Evolutionary conservation across 92 coral and sea anemone species (phyloP).

Genomic region (Porites divaricata): DNA sequence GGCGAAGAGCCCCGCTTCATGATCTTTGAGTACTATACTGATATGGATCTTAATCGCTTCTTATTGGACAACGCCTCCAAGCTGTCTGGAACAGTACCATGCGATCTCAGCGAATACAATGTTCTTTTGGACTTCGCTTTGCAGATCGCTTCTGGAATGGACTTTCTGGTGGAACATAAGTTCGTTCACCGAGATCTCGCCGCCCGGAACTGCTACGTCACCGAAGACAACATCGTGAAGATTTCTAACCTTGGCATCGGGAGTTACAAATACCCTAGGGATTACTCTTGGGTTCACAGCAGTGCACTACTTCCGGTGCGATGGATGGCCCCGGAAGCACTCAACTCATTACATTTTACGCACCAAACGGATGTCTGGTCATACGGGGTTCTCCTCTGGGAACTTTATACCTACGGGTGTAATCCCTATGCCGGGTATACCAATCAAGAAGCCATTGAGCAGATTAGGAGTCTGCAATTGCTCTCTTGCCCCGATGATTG

Average conservation of each 20-base stretch:
- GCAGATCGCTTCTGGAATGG: constrained; percentile 96
- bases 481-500: constrained; percentile 90
- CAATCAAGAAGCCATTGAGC: constrained; percentile 89
- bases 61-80: constrained; percentile 56
- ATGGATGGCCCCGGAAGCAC: constrained; percentile 99
- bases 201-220: constrained; percentile 88
- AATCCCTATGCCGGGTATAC: constrained; percentile 81
- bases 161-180: constrained; percentile 81
- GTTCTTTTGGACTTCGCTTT: constrained; percentile 80
- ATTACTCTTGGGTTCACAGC: constrained; percentile 93
- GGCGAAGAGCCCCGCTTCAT: constrained; percentile 84
- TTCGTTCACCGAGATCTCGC: constrained; percentile 97
- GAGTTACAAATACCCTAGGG: constrained; percentile 84
- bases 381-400: constrained; percentile 93
- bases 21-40: constrained; percentile 91
- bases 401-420: constrained; percentile 83
- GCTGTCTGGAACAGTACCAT: constrained; percentile 47
- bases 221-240: constrained; percentile 82
- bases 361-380: constrained; percentile 93
- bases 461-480: constrained; percentile 71
- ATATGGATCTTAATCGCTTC: constrained; percentile 81
- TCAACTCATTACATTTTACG: constrained; percentile 80
- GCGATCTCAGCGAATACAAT: constrained; percentile 51
- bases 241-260: constrained; percentile 97
- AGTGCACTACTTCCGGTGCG: constrained; percentile 93